A percentile compares a stretch with the other conserved stretches of the same genome.
phyloP scores from a whole-genome alignment of 2,113 vertebrate species.

The Aptenodytes forsteri region DNA sequence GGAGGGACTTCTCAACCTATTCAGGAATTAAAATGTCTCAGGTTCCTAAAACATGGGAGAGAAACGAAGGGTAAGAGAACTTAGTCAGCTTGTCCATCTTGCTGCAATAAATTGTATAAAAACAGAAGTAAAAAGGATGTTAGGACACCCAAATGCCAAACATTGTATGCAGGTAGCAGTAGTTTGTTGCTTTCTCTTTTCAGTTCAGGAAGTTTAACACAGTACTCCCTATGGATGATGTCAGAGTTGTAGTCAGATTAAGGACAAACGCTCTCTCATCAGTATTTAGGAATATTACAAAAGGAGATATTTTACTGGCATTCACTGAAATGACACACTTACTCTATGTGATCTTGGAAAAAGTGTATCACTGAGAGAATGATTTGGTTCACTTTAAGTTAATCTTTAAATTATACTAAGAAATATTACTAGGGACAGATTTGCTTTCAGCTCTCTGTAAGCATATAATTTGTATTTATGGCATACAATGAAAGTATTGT shows the following conservation, averaged over 20 bases:
- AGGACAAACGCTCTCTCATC: conserved; percentile 39
- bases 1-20: background rate
- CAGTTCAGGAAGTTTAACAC: background rate
- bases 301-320: conserved; percentile 59
- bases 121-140: background rate
- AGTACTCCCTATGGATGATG: background rate
- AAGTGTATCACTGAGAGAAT: conserved; percentile 52
- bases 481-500: conserved; percentile 2
- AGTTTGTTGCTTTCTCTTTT: background rate
- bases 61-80: background rate
- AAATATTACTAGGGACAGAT: conserved; percentile 50
- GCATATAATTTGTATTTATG: conserved; percentile 47
- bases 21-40: background rate
- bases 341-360: conserved; percentile 58
- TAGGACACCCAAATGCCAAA: conserved; percentile 19
- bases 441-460: conserved; percentile 48
- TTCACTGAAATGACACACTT: conserved; percentile 64
- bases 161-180: background rate
- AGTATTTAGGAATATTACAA: conserved; percentile 62
- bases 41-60: background rate
- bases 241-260: conserved; percentile 36
- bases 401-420: conserved; percentile 70
- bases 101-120: background rate
- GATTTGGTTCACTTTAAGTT: conserved; percentile 65
- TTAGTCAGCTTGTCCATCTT: background rate